Percentiles rank a stretch among this genome's conserved stretches.
Evolutionary conservation across 2,888 invertebrate species (phyloP).

Genomic region (Noctua janthina): DNA sequence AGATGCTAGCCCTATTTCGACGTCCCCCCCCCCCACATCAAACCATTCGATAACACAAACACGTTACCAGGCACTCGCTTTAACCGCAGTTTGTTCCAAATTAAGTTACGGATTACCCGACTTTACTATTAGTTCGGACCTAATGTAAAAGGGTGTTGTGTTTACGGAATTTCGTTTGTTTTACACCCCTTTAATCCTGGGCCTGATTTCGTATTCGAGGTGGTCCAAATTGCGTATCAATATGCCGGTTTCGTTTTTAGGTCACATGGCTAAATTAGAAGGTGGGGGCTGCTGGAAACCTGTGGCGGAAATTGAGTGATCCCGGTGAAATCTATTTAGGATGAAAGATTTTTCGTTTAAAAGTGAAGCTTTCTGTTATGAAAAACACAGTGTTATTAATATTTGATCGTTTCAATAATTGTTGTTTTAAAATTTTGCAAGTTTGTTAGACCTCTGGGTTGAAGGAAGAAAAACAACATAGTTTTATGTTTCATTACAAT

Average conservation of each 20-base stretch:
- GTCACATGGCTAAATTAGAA: conserved; percentile 44
- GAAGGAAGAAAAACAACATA: neutral
- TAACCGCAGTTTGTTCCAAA: conserved; percentile 63
- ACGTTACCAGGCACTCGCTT: conserved; percentile 45
- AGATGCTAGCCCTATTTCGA: neutral
- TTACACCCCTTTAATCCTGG: conserved; percentile 61
- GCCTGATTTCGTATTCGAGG: conserved; percentile 61
- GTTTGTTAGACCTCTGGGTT: neutral
- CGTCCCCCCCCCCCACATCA: conserved; percentile 13
- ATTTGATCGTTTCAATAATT: neutral
- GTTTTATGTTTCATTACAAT: neutral
- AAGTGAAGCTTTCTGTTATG: neutral
- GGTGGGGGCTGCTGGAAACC: conserved; percentile 1
- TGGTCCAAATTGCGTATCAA: conserved; percentile 58
- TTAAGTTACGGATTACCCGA: conserved; percentile 65
- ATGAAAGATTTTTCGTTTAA: conserved; percentile 9
- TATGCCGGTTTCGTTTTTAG: conserved; percentile 53
- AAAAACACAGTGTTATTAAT: neutral
- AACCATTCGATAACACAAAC: conserved; percentile 55
- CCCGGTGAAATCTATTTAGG: conserved; percentile 23
- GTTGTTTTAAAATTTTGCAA: neutral
- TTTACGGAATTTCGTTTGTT: conserved; percentile 65
- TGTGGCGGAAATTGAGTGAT: conserved; percentile 34
- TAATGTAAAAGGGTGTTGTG: conserved; percentile 68
- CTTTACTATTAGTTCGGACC: conserved; percentile 65